Evolutionary conservation across 2,888 invertebrate species (phyloP), one percentile per base, ranked within the genome.

Genomic region (Craniophora ligustri): DNA sequence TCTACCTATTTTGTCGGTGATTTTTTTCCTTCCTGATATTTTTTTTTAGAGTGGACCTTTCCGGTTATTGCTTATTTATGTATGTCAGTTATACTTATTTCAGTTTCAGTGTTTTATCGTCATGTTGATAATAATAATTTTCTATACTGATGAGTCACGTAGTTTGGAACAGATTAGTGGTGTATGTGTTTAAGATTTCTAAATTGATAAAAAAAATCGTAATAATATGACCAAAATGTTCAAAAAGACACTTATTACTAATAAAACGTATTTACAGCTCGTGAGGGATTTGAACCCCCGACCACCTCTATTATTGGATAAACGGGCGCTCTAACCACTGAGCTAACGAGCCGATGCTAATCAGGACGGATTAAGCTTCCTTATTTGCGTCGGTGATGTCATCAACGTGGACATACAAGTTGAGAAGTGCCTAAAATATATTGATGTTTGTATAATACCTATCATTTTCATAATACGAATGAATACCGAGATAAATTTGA

Each of bases 211-310:
- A 19, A 19, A 19, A 19, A 6, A 19, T 1, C 19, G 6, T 5
- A 19, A 19, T 5, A 19, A 6, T 19, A 19, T 19, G 6, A 5
- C 19, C n/a, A n/a, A 26, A 26, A 26, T 26, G n/a, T 26, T 26
- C 26, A 26, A 26, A 26, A 26, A 26, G 26, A n/a, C 3, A n/a
- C 2, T 26, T 3, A n/a, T 26, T 19, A 5, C 0, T 6, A 1
- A 19, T 8, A 39, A 35, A 19, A 28, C 13, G 5, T 7, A 15
- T 16, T 0, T 7, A 4, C 59, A 64, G 69, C 78, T 78, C 78
- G 78, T 78, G 78, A 77, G 65, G 79, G 78, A 77, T 53, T 78
- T 68, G 76, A 79, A 79, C 79, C 79, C 71, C 63, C 76, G 76
- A 78, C 78, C 75, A 67, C 76, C 79, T 64, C 78, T 71, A 66